Evolutionary conservation across 1,140 invertebrate genomes (phyloP).

Genomic region (Phortica variegata): DNA sequence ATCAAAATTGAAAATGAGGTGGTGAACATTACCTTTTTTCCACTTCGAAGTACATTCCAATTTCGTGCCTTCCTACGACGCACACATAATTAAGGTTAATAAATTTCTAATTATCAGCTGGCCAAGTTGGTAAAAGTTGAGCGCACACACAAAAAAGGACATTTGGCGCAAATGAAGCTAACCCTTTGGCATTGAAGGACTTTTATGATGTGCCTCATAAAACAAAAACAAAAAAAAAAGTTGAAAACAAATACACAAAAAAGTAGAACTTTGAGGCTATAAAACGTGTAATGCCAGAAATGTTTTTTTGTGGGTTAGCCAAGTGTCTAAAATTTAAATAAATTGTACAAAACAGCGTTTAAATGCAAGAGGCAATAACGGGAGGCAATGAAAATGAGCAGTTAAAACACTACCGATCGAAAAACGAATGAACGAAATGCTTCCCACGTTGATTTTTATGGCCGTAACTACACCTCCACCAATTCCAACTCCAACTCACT

Average conservation of each 20-base stretch:
- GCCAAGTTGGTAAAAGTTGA: constrained; percentile 41
- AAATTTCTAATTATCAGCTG: constrained; percentile 55
- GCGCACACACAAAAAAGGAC: constrained; percentile 26
- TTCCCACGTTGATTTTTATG: constrained; percentile 44
- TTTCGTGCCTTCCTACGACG: constrained; percentile 42
- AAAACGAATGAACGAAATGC: constrained; percentile 3
- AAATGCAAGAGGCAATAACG: constrained; percentile 1
- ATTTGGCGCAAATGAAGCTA: constrained; percentile 41
- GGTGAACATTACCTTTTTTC: too few species aligned
- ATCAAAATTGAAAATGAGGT: too few species aligned
- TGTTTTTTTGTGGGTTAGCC: background rate
- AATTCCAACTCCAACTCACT: too few species aligned
- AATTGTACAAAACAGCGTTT: constrained; percentile 45
- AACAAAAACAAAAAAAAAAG: too few species aligned
- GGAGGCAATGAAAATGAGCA: constrained; percentile 2
- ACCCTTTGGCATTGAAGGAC: constrained; percentile 21
- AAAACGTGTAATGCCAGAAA: constrained; percentile 42
- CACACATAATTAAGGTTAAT: constrained; percentile 54
- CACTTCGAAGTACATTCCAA: too few species aligned
- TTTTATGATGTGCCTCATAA: constrained; percentile 26
- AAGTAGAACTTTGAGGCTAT: constrained; percentile 36
- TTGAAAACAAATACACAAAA: too few species aligned
- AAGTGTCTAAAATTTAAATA: constrained; percentile 40
- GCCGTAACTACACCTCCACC: constrained; percentile 6
- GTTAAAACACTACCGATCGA: constrained; percentile 8